Evolutionary conservation across 92 coral and sea anemone species (phyloP).

Genomic region (Chrysogorgia sp.): DNA sequence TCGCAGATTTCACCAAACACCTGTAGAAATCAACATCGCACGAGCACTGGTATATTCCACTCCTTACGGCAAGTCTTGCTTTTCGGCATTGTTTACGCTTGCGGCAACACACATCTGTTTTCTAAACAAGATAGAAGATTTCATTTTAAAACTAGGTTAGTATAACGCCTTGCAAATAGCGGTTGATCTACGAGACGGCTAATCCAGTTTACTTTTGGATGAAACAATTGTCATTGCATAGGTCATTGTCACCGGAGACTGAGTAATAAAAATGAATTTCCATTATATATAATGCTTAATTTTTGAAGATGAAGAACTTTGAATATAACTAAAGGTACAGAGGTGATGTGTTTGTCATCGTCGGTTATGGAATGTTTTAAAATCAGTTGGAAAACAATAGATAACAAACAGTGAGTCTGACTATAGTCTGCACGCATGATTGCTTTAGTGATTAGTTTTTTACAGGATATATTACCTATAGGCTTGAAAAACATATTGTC

Average conservation of each 20-base stretch:
- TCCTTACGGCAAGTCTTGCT: constrained; percentile 16
- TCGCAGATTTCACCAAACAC: constrained; percentile 10
- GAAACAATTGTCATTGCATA: no score
- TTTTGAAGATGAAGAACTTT: no score
- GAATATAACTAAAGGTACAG: neutral
- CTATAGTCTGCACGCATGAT: neutral
- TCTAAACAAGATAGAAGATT: neutral
- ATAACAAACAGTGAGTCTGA: no score
- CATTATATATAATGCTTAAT: no score
- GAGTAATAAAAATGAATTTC: no score
- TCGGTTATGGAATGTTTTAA: neutral
- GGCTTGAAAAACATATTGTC: neutral
- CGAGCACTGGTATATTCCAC: constrained; percentile 37
- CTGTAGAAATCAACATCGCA: constrained; percentile 27
- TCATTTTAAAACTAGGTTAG: no score
- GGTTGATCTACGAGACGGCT: no score
- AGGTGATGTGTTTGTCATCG: constrained; percentile 24
- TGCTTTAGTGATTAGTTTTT: neutral
- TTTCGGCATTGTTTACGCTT: constrained; percentile 8
- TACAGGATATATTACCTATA: neutral
- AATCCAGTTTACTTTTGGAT: no score
- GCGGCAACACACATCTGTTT: constrained; percentile 23
- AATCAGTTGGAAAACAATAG: constrained; percentile 3
- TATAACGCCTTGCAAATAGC: no score
- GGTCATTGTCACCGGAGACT: no score